Base-by-base conservation (phyloP, 2,888 invertebrate genomes). In the Lithophane leautieri region DNA sequence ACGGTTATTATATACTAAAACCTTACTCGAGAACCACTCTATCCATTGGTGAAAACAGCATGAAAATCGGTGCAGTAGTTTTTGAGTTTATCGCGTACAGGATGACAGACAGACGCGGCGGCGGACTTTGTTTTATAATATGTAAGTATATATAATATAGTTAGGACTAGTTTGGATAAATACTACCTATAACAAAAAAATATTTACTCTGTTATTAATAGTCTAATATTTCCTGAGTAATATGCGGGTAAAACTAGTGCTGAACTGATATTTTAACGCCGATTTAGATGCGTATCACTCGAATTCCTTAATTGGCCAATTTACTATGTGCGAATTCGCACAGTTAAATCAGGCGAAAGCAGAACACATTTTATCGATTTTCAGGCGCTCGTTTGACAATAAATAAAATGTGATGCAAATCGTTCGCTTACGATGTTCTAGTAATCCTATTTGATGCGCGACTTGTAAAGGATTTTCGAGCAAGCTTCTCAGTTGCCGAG, bases 331-430 rank as follows among this genome's bases (percentile, higher is more conserved):
- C 14, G 25, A 70, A 73, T 60, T 44, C 67, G 1, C 40, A 34
- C 68, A 47, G 63, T 60, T 68, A 61, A 70, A 68, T 70, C 34
- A 62, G 12, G n/a, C 47, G 52, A 58, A 69, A 54, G 22, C 58
- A 28, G 34, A 66, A 67, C 42, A 69, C 50, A 56, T 50, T 71
- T 61, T 66, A 76, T 62, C 68, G 75, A 56, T 73, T 56, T 58
- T 34, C 60, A 61, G 8, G 19, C 66, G 61, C 47, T 52, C 19
- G 28, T 74, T 40, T 44, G 54, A 65, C 67, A 19, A 67, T 76
- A 73, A 78, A 79, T 75, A 73, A 77, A 77, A 68, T 62, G 62
- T 25, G 50, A 78, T 76, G 70, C 71, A 76, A 76, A 80, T 70
- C 70, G 73, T 76, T 81, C 61, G 76, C 60, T 68, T 50, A 42